These are phyloP conservation scores for Chaetoderma sp. DNA, from an alignment of 2,888 invertebrate genomes.

Conservation along the genomic window DNA sequence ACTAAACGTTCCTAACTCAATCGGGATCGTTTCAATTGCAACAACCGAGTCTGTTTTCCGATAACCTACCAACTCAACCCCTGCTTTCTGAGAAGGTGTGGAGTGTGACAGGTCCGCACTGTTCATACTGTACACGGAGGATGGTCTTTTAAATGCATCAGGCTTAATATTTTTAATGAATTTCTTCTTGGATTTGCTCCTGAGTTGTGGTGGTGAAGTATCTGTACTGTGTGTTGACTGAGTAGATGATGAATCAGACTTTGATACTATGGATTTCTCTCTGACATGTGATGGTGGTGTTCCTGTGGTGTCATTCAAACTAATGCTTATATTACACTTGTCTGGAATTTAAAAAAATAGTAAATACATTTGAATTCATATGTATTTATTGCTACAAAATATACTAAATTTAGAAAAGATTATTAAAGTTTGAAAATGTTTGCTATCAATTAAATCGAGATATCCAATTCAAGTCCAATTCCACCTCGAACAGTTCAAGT, in stretches of 20 bases:
- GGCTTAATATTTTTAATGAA: slow-evolving; percentile 65
- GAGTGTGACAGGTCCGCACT: slow-evolving; percentile 45
- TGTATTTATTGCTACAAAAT: too few relatives aligned
- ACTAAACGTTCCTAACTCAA: slow-evolving; percentile 64
- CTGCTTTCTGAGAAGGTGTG: slow-evolving; percentile 30
- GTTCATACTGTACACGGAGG: slow-evolving; percentile 52
- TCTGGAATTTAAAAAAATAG: too few relatives aligned
- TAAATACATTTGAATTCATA: too few relatives aligned
- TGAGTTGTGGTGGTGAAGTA: slow-evolving; percentile 2
- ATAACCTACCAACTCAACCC: slow-evolving; percentile 63
- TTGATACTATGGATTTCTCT: slow-evolving; percentile 1
- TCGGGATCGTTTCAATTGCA: slow-evolving; percentile 34
- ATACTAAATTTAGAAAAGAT: too few relatives aligned
- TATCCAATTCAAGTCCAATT: too few relatives aligned
- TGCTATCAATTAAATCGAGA: too few relatives aligned
- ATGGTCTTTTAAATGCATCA: slow-evolving; percentile 63
- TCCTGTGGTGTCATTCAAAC: background rate
- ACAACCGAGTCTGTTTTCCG: slow-evolving; percentile 48
- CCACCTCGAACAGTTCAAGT: too few relatives aligned
- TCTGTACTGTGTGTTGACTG: slow-evolving; percentile 4
- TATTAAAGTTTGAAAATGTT: too few relatives aligned
- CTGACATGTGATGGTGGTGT: background rate
- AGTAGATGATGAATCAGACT: slow-evolving; percentile 13
- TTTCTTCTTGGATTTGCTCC: slow-evolving; percentile 42
- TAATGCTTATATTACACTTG: too few relatives aligned